Evolutionary conservation across 2,113 vertebrate genomes (phyloP), one percentile per base, ranked within the genome.

Genomic region (Callipepla californica): DNA sequence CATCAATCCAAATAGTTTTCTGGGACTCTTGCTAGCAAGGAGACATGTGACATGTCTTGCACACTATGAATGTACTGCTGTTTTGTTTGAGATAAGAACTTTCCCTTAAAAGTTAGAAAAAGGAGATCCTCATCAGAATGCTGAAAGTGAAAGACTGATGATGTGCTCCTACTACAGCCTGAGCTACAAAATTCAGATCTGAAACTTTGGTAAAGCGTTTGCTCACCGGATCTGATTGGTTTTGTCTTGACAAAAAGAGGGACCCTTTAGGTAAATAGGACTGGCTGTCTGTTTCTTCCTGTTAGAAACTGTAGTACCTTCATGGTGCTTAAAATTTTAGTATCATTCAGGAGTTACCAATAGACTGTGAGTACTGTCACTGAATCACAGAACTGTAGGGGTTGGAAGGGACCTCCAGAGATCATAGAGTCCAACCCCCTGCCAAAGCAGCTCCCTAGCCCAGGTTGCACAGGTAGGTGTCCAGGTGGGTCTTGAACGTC

Each of bases 11-110:
- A n/a, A 14, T 25, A 36, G 21, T 6, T 72, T 38, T 68, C 78
- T 44, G 21, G 21, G 25, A 25, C 25, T 67, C 25, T n/a, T 18
- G 1, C 3, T 40, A 81, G 22, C 57, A 57, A 7, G 47, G 22
- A 81, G 30, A 18, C 28, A 0, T 1, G n/a, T 63, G 32, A 9
- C 25, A 3, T 55, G 25, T 79, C 78, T 81, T 63, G 3, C 4
- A 13, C 22, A 2, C 34, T 59, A 1, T 40, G 32, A 61, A 8
- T 7, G 1, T 32, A 28, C 5, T 8, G 18, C 17, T 59, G 0
- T 62, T 89, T 59, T 74, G 3, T 68, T 40, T 30, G 11, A 4
- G 62, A 50, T 19, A 34, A 78, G 83, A 89, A n/a, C 36, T 61
- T 62, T 26, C 34, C 36, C 59, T 3, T 8, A 53, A 9, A 53